Evolutionary conservation across 1,140 invertebrate genomes (phyloP).

Genomic region (Drosophila seguyi): DNA sequence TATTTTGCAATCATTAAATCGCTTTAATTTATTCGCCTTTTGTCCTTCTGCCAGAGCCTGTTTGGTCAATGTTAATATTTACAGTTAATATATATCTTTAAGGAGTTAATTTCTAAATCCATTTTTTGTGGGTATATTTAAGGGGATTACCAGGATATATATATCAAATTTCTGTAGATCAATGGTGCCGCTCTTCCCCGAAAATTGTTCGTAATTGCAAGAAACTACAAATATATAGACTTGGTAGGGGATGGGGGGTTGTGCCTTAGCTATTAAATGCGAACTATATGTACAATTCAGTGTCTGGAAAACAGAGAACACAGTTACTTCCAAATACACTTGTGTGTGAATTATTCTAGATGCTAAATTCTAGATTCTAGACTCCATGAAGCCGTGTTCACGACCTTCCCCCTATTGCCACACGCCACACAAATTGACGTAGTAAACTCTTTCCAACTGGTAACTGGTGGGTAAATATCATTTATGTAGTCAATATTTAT

Average conservation of each 20-base stretch:
- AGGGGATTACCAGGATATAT: no score
- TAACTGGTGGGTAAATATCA: slow-evolving; percentile 44
- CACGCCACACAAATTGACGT: slow-evolving; percentile 53
- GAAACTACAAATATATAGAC: not conserved
- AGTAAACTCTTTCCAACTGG: slow-evolving; percentile 46
- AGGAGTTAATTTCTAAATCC: not conserved
- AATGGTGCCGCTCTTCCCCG: slow-evolving; percentile 20
- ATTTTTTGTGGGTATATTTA: not conserved
- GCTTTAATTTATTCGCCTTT: slow-evolving; percentile 21
- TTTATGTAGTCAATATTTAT: slow-evolving; percentile 55
- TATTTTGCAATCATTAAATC: slow-evolving; percentile 23
- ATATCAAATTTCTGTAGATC: slow-evolving; percentile 8
- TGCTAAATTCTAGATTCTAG: slow-evolving; percentile 1
- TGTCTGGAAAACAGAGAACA: slow-evolving; percentile 11
- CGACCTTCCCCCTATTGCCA: slow-evolving; percentile 44
- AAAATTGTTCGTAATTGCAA: slow-evolving; percentile 2
- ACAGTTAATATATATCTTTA: not conserved
- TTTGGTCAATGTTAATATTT: not conserved
- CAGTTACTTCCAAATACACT: slow-evolving; percentile 21
- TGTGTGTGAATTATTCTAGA: slow-evolving; percentile 18
- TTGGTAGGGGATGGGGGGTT: not conserved
- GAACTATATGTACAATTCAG: slow-evolving; percentile 17
- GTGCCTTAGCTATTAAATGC: slow-evolving; percentile 27
- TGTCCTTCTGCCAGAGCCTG: slow-evolving; percentile 14
- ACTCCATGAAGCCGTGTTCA: slow-evolving; percentile 14